Conservation (phyloP, 1,140 invertebrate genomes). For the Amyelois transitella region DNA sequence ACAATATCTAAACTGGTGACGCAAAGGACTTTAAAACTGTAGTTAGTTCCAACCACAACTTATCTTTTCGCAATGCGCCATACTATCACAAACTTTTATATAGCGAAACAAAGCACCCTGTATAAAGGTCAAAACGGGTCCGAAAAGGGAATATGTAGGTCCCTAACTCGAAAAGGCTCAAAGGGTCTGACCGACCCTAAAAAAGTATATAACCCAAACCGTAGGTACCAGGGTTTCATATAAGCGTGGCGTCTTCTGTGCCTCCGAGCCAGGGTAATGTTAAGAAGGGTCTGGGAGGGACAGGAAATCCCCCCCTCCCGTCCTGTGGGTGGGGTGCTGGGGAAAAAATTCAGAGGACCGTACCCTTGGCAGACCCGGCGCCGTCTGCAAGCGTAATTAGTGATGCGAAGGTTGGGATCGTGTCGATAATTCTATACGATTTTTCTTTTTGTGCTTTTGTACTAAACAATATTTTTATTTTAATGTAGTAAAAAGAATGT, state of each 20-base stretch:
- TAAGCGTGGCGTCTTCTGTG: conserved; percentile 65
- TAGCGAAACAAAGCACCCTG: conserved; percentile 35
- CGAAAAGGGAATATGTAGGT: conserved; percentile 60
- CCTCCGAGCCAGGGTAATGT: conserved; percentile 65
- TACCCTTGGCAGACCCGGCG: conserved; percentile 64
- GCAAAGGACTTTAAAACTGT: neutral
- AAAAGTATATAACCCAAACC: conserved; percentile 66
- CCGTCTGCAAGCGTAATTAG: conserved; percentile 67
- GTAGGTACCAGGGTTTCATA: conserved; percentile 63
- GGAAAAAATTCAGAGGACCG: conserved; percentile 69
- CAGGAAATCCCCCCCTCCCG: conserved; percentile 41
- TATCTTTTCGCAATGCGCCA: conserved; percentile 7
- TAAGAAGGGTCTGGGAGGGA: conserved; percentile 68
- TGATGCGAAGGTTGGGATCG: conserved; percentile 47
- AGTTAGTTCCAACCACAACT: neutral
- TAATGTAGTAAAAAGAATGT: neutral
- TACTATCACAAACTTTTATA: conserved; percentile 20
- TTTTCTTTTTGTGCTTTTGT: neutral
- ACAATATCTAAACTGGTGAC: neutral
- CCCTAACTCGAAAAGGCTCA: conserved; percentile 54
- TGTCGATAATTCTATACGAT: conserved; percentile 32
- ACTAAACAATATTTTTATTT: neutral
- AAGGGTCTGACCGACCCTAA: conserved; percentile 64
- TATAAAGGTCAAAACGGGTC: conserved; percentile 51
- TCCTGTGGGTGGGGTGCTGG: conserved; percentile 55